Percentiles rank a stretch among this genome's conserved stretches.
phyloP scores from a whole-genome alignment of 2,113 vertebrate genomes.

The Melanocharis versteri region DNA sequence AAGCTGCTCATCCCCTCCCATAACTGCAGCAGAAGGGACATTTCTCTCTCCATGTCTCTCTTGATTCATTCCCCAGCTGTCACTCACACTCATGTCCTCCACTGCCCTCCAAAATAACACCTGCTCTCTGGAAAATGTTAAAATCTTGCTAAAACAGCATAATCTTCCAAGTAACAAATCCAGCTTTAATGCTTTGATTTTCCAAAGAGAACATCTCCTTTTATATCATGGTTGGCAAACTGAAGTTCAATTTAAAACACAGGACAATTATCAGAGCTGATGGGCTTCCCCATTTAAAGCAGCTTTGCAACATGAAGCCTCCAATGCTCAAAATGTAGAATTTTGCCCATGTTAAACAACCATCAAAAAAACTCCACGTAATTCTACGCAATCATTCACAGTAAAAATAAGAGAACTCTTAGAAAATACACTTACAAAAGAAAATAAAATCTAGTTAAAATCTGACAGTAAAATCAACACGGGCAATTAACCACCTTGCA shows the following conservation, averaged over 20 bases:
- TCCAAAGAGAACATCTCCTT: background rate
- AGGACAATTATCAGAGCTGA: background rate
- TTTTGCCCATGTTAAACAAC: background rate
- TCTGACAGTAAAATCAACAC: background rate
- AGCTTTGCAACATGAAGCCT: background rate
- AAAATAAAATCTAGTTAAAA: slow-evolving; percentile 39
- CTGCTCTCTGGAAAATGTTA: background rate
- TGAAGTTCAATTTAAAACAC: background rate
- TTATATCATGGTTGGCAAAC: background rate
- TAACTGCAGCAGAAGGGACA: background rate
- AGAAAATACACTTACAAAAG: slow-evolving; percentile 47
- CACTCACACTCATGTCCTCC: background rate
- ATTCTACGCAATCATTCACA: slow-evolving; percentile 38
- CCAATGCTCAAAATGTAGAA: slow-evolving; percentile 28
- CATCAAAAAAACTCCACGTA: background rate
- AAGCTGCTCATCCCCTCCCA: background rate
- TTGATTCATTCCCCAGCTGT: background rate
- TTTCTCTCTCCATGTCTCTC: background rate
- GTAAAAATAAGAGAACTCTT: slow-evolving; percentile 37
- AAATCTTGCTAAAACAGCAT: background rate
- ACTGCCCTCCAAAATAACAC: background rate
- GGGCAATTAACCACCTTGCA: background rate
- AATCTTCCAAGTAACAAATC: background rate
- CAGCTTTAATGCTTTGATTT: background rate
- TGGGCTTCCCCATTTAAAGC: background rate